Percentiles rank a stretch among this genome's conserved stretches.
Conservation (phyloP, 2,113 vertebrate species). For the Capreolus pygargus region DNA sequence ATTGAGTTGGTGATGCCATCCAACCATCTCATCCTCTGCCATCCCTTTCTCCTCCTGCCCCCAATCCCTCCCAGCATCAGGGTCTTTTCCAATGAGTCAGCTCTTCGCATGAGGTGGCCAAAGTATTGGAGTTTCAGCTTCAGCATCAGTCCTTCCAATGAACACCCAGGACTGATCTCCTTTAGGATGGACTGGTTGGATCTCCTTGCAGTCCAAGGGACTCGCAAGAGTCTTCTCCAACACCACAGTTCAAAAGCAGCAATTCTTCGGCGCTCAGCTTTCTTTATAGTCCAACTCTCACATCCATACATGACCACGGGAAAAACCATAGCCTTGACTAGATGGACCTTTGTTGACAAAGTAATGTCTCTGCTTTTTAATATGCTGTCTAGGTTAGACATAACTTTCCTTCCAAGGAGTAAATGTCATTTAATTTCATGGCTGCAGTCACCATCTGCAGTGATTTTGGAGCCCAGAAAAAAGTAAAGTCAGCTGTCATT, state of each 20-base stretch:
- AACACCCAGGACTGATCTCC: neutral
- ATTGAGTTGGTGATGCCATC: too few species aligned
- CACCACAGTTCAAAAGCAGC: neutral
- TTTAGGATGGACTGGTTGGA: neutral
- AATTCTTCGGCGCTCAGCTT: fast-evolving
- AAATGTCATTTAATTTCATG: neutral
- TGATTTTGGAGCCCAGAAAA: neutral
- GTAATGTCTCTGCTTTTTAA: neutral
- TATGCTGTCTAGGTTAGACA: neutral
- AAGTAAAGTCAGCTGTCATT: neutral
- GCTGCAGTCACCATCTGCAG: neutral
- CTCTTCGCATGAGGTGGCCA: too few species aligned
- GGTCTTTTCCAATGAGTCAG: too few species aligned
- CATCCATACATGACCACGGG: neutral
- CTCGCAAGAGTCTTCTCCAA: neutral
- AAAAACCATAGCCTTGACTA: neutral
- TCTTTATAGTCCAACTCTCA: neutral
- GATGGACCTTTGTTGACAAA: fast-evolving
- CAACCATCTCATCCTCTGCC: too few species aligned
- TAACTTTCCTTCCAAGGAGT: neutral
- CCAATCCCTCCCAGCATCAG: too few species aligned
- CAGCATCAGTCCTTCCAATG: neutral
- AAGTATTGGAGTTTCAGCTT: neutral
- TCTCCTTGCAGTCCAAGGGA: neutral
- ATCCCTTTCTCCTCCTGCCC: too few species aligned